Evolutionary conservation across 2,888 invertebrate species (phyloP), one percentile per base, ranked within the genome.

Genomic region (Latrodectus elegans): DNA sequence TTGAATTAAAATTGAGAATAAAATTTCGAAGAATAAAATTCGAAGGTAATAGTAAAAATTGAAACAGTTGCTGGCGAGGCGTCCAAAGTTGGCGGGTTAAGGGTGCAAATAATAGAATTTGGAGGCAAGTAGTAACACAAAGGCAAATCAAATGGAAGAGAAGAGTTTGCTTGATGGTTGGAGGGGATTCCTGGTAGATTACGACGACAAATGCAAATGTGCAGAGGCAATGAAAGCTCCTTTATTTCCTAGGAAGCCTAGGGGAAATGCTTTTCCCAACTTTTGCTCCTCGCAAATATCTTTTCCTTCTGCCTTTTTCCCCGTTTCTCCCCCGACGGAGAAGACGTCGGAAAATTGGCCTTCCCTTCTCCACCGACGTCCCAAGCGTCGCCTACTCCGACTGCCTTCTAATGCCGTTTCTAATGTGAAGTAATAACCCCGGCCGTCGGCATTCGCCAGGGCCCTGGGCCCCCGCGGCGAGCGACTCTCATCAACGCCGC

Each of bases 381-480:
- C 88, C 81, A 49, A 65, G 76, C 75, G 76, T 77, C 81, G 22
- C 72, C 76, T 75, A 55, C 80, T 75, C 75, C 80, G 15, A 70
- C 85, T 75, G 75, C 74, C 81, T 81, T 74, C 86, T 86, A 86
- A 86, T 86, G 79, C 87, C 67, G 87, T 82, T 82, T 87, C 88
- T 88, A 88, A 88, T 88, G 88, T 84, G 88, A 84, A 88, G 88
- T 88, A 84, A 88, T 88, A 88, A 88, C 79, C 87, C 74, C 73
- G 83, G 88, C 88, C 88, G 86, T 38, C 68, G 80, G 86, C 75
- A 60, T 60, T 60, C 60, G 68, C 74, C 52, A 74, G 67, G 84
- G 84, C 78, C 80, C 51, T 38, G 64, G 79, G 79, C 74, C 87
- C 60, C 81, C 78, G 83, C 83, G 80, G 88, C 84, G 76, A 60